Base-by-base conservation (phyloP, 2,888 invertebrate species). In the Fragum sueziense region DNA sequence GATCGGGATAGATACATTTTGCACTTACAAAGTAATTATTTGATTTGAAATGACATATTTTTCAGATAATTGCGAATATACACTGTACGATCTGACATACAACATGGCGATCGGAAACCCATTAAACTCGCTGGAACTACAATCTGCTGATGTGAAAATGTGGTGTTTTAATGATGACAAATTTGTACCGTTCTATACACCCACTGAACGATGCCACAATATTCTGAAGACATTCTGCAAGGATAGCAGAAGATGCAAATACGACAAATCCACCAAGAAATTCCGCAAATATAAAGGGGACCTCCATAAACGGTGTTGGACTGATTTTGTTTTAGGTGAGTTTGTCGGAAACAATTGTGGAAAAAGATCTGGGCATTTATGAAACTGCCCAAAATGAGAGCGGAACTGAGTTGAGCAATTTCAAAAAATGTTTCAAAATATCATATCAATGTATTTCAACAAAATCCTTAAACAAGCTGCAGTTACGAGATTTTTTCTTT, bases 291-390 rank as follows among this genome's bases (percentile, higher is more conserved):
- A 70, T 34, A 84, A 81, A 72, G 87, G 88, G 11, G 87, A 88
- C 61, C 80, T 84, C 29, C 86, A 87, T n/a, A 87, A 88, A 74
- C 86, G 84, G 1, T 91, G 91, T 72, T 89, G 90, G 90, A 82
- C 86, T 70, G 81, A 86, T 34, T 87, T 88, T 41, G 86, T 89
- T 2, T 76, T 88, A n/a, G 80, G 84, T 81, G 69, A n/a, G 59
- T 22, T 47, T 14, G 7, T 54, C 9, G 54, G 47, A n/a, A n/a
- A n/a, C n/a, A n/a, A n/a, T n/a, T n/a, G n/a, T n/a, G n/a, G n/a
- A n/a, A n/a, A n/a, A n/a, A n/a, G n/a, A n/a, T n/a, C n/a, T n/a
- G n/a, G n/a, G n/a, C n/a, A n/a, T n/a, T n/a, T n/a, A n/a, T n/a
- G n/a, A n/a, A n/a, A n/a, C n/a, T n/a, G n/a, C n/a, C n/a, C n/a